Percentiles rank a stretch among this genome's conserved stretches.
Evolutionary conservation across 2,797 vertebrate species (phyloP).

Genomic region (Pteropus rufus): DNA sequence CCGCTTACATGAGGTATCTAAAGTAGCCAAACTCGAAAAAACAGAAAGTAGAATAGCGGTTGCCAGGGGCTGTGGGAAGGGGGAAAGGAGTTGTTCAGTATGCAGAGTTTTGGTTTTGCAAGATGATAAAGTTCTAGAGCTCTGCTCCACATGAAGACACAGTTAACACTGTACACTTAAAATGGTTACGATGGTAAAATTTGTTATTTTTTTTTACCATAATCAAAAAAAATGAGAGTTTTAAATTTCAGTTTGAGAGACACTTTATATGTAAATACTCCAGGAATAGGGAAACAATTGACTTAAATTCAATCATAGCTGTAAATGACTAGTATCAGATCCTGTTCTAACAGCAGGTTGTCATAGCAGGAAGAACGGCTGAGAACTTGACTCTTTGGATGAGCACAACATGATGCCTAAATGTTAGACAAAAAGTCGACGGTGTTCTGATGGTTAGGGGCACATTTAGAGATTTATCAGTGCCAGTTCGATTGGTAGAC

Average conservation of each 20-base stretch:
- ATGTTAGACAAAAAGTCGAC: not conserved
- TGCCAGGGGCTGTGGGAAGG: not conserved
- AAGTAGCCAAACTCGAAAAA: not conserved
- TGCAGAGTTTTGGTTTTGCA: not conserved
- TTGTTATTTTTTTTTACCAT: not conserved
- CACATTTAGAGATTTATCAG: not conserved
- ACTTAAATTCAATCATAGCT: not conserved
- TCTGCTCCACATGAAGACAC: not conserved
- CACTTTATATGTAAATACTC: not conserved
- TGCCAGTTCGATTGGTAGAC: not conserved
- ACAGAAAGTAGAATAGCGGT: not conserved
- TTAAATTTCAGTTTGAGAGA: not conserved
- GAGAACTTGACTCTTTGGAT: not conserved
- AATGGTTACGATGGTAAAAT: not conserved
- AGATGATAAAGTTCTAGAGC: not conserved
- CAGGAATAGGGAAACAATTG: not conserved
- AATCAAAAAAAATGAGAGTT: not conserved
- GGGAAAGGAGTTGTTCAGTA: not conserved
- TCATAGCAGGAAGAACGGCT: not conserved
- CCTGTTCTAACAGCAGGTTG: not conserved
- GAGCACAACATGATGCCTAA: not conserved
- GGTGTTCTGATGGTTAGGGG: not conserved
- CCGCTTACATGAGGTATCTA: not conserved
- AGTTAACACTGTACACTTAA: not conserved
- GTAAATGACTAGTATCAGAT: accelerated